phyloP scores from a whole-genome alignment of 2,797 vertebrate genomes.

The Glyptemys insculpta region DNA sequence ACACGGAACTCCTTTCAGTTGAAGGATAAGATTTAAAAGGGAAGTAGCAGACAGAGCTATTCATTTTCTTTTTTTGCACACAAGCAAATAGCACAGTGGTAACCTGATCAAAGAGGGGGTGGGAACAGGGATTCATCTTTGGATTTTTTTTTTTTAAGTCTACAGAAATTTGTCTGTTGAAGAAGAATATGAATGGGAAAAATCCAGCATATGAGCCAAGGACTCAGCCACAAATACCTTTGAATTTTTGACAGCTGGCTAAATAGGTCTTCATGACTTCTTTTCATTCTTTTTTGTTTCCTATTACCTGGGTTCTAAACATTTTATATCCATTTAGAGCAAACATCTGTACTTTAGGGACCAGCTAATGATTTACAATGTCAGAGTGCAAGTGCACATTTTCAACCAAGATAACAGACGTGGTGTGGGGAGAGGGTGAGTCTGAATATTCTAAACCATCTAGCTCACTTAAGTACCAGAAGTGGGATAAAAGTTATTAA shows the following conservation, averaged over 20 bases:
- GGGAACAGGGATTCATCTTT: slow-evolving; percentile 51
- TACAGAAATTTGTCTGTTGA: slow-evolving; percentile 73
- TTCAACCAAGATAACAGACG: accelerated
- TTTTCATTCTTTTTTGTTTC: slow-evolving; percentile 52
- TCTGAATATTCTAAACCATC: accelerated
- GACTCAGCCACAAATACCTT: slow-evolving; percentile 63
- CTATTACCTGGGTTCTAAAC: slow-evolving; percentile 47
- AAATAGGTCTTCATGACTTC: slow-evolving; percentile 62
- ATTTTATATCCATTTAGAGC: slow-evolving; percentile 3
- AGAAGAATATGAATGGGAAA: slow-evolving; percentile 77
- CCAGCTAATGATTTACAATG: accelerated
- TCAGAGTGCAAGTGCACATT: accelerated
- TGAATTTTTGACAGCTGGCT: slow-evolving; percentile 74
- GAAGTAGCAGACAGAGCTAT: background rate
- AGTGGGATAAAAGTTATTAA: background rate
- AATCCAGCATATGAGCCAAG: slow-evolving; percentile 62
- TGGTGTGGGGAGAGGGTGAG: accelerated
- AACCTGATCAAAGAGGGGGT: background rate
- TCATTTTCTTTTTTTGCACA: background rate
- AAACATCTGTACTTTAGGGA: background rate
- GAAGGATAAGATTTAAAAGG: background rate
- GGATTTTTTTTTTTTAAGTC: slow-evolving; percentile 10
- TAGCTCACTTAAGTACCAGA: background rate
- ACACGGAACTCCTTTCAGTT: background rate
- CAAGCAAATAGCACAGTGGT: background rate